phyloP scores from a whole-genome alignment of 2,888 invertebrate genomes.

The Hemistola chrysoprasaria region DNA sequence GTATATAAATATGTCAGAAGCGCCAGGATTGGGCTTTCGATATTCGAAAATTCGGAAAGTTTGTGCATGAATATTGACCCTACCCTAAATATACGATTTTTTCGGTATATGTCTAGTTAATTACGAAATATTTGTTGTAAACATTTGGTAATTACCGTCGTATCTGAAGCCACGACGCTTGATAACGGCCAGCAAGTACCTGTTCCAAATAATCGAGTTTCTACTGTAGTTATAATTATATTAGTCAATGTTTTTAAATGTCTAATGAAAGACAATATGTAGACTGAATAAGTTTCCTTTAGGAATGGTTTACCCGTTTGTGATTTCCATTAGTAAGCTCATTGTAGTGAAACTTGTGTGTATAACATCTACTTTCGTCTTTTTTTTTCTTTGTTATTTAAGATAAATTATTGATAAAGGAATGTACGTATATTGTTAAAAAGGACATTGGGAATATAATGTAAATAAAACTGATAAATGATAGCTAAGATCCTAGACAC shows the following conservation, averaged over 20 bases:
- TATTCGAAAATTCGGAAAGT: too few species aligned
- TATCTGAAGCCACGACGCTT: too few species aligned
- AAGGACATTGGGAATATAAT: slow-evolving; percentile 53
- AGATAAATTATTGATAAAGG: slow-evolving; percentile 65
- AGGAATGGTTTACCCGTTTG: slow-evolving; percentile 41
- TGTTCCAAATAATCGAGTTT: too few species aligned
- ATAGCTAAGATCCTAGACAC: slow-evolving; percentile 60
- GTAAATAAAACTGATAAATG: slow-evolving; percentile 39
- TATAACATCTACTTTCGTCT: slow-evolving; percentile 45
- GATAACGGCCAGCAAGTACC: too few species aligned
- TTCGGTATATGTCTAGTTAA: too few species aligned
- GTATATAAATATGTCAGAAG: too few species aligned
- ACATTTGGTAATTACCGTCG: too few species aligned
- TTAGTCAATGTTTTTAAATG: slow-evolving; percentile 65
- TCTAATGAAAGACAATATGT: slow-evolving; percentile 75
- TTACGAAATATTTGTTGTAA: too few species aligned
- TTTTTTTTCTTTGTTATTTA: slow-evolving; percentile 55
- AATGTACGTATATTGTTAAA: slow-evolving; percentile 61
- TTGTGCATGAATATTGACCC: too few species aligned
- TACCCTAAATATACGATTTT: too few species aligned
- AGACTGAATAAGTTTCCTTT: slow-evolving; percentile 76
- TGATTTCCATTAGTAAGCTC: slow-evolving; percentile 58
- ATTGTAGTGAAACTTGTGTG: slow-evolving; percentile 47
- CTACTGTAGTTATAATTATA: slow-evolving; percentile 51
- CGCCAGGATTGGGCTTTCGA: too few species aligned